A percentile compares a stretch with the other conserved stretches of the same genome.
phyloP scores from a whole-genome alignment of 2,797 vertebrate species.

The Psittacula derbiana region DNA sequence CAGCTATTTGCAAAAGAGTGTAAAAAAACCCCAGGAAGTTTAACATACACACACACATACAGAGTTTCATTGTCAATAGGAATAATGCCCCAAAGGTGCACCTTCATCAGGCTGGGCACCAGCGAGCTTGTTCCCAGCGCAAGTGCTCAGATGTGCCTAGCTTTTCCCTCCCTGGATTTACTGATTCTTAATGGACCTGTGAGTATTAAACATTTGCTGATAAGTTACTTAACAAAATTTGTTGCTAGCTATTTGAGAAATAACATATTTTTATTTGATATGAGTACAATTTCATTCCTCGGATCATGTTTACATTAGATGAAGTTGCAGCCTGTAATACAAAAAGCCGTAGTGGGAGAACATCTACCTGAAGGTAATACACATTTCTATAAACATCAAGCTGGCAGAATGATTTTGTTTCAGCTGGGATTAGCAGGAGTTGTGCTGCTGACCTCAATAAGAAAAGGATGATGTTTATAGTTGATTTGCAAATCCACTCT shows the following conservation, averaged over 20 bases:
- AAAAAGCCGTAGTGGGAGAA: not conserved
- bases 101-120: not conserved
- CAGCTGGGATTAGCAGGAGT: slow-evolving; percentile 35
- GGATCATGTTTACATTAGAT: not conserved
- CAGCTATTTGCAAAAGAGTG: slow-evolving; percentile 20
- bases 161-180: slow-evolving; percentile 25
- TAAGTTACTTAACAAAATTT: not conserved
- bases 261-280: not conserved
- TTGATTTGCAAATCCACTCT: slow-evolving; percentile 36
- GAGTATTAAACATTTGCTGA: slow-evolving; percentile 51
- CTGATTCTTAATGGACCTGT: slow-evolving; percentile 44
- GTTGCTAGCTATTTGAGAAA: slow-evolving; percentile 1
- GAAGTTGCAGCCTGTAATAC: not conserved
- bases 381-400: not conserved
- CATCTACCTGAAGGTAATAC: not conserved
- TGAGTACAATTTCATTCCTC: not conserved
- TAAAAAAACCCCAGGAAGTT: slow-evolving; percentile 47
- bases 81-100: slow-evolving; percentile 31
- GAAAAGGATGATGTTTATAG: slow-evolving; percentile 19
- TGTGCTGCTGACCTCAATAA: slow-evolving; percentile 41
- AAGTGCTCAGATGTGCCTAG: not conserved
- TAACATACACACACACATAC: not conserved
- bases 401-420: slow-evolving; percentile 13
- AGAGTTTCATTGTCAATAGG: slow-evolving; percentile 3
- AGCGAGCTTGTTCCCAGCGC: not conserved